Percentiles rank a stretch among this genome's conserved stretches.
Evolutionary conservation across 2,113 vertebrate species (phyloP).

Genomic region (Cheirogaleus medius): DNA sequence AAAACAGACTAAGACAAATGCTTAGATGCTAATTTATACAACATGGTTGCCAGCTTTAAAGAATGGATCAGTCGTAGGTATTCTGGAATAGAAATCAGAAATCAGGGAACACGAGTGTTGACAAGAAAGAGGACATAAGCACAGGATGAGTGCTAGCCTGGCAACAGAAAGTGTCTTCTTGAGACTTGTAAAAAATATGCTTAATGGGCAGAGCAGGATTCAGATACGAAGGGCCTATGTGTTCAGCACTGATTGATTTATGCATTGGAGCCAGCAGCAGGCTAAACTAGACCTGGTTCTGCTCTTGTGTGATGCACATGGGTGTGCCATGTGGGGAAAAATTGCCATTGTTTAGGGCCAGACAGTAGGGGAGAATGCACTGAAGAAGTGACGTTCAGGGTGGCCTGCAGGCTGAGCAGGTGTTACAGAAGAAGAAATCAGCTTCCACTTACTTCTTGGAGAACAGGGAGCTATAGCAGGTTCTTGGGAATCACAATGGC

Average conservation of each 20-base stretch:
- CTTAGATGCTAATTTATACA: neutral
- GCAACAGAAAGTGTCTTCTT: neutral
- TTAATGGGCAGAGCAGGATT: neutral
- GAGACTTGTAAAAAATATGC: neutral
- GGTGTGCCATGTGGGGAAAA: too few relatives aligned
- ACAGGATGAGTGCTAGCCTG: neutral
- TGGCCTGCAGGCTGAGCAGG: neutral
- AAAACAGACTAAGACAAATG: neutral
- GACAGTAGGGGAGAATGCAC: too few relatives aligned
- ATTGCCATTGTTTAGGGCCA: neutral
- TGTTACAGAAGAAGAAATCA: neutral
- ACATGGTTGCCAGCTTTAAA: neutral
- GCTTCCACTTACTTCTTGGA: neutral
- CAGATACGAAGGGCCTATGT: neutral
- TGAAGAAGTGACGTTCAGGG: neutral
- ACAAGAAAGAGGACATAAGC: neutral
- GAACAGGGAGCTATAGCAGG: neutral
- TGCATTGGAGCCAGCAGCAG: neutral
- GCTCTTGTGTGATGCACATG: rapidly evolving
- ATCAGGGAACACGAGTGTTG: too few relatives aligned
- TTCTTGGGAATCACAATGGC: neutral
- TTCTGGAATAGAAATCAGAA: neutral
- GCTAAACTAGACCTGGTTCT: neutral
- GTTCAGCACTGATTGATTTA: neutral
- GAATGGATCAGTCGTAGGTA: neutral